Evolutionary conservation across 2,113 vertebrate species (phyloP), one percentile per base, ranked within the genome.

Genomic region (Odobenus rosmarus): DNA sequence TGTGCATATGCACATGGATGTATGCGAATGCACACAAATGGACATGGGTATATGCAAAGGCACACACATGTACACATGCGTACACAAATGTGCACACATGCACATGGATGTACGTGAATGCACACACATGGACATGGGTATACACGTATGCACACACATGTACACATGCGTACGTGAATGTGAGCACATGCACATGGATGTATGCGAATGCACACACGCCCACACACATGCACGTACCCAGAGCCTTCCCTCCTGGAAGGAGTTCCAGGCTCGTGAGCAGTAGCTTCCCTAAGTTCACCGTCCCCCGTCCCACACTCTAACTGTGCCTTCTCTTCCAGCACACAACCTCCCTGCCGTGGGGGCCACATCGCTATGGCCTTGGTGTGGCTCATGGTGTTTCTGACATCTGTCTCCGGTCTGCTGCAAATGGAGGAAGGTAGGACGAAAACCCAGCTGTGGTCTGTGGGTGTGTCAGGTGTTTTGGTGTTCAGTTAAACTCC

Each of bases 281-380:
- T 16, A 19, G 7, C 16, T 69, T 15, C 28, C 31, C 16, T 0
- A 19, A n/a, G 64, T 24, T 18, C 64, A n/a, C 33, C 33, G 1
- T 33, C 67, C n/a, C 36, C 16, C 8, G 0, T 36, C 67, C 33
- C 67, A 21, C 11, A 14, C 11, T 5, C 71, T 42, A 1, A 36
- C 39, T 24, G 1, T 69, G 13, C 18, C 51, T 64, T 8, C 55
- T 76, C 24, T n/a, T 33, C 7, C 81, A 85, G 91, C 24, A 2
- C 7, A 0, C 7, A 0, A 42, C 42, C 7, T 0, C 26, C 0
- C 0, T 8, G 6, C 21, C 18, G 23, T 5, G 36, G 81, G 81
- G 42, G 24, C 36, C 1, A 57, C 36, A 0, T 9, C 15, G 39
- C 11, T 31, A 69, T 69, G 84, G 13, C 62, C 46, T 6, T 5